phyloP scores from a whole-genome alignment of 2,113 vertebrate species.

The Parus major region DNA sequence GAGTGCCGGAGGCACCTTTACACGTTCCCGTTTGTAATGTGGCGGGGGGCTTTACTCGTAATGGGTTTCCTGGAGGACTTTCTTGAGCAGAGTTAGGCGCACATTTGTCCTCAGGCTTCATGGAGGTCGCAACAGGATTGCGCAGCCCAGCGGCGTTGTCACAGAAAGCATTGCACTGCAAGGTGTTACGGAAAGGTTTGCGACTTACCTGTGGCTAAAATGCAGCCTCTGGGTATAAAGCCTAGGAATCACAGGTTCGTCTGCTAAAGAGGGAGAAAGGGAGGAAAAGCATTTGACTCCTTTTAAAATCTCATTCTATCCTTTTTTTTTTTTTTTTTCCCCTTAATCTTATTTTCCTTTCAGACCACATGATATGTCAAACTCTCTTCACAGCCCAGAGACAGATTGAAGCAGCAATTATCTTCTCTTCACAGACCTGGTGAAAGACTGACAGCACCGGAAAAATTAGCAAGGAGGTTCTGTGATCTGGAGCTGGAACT shows the following conservation, averaged over 20 bases:
- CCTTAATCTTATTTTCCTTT: not conserved
- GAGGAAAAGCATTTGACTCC: not conserved
- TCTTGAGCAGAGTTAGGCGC: not conserved
- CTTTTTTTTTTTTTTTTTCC: not conserved
- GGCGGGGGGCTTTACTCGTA: not conserved
- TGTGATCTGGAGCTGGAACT: not conserved
- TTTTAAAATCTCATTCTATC: not conserved
- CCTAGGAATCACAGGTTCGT: not conserved
- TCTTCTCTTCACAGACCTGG: constrained; percentile 9
- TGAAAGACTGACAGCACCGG: not conserved
- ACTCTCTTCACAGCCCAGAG: not conserved
- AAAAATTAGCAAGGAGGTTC: not conserved
- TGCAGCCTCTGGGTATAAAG: not conserved
- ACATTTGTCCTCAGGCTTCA: not conserved
- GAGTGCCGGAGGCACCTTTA: not conserved
- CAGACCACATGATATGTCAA: constrained; percentile 12
- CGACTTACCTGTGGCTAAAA: not conserved
- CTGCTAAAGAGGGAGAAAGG: not conserved
- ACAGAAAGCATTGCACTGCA: not conserved
- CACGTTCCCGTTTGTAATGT: accelerated
- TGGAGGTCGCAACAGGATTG: not conserved
- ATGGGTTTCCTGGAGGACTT: not conserved
- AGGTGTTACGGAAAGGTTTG: not conserved
- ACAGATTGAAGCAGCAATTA: constrained; percentile 15
- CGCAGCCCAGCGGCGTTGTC: not conserved